Evolutionary conservation across 2,888 invertebrate genomes (phyloP), one percentile per base, ranked within the genome.

Genomic region (Belgica antarctica): DNA sequence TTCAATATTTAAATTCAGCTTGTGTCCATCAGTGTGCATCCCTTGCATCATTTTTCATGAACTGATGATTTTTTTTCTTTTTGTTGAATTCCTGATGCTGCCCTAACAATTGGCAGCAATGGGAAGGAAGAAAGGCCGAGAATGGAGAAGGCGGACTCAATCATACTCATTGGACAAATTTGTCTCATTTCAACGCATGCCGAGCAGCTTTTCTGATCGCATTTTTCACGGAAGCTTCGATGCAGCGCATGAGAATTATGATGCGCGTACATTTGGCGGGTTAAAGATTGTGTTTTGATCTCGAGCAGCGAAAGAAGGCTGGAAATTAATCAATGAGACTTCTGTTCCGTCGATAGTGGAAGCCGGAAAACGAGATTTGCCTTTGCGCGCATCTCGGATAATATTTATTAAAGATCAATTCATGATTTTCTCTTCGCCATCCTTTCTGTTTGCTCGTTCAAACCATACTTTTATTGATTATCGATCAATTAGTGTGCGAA

Each of bases 391-490:
- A n/a, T n/a, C n/a, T 31, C 34, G 7, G 34, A 31, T 12, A 31
- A 31, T 31, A 46, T 46, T 46, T 17, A 46, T 46, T 46, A 46
- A 46, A 46, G 15, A 12, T 15, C 46, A 46, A 46, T 46, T 46
- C 46, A 46, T 46, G 12, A 12, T 46, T 46, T 17, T n/a, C n/a
- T n/a, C 17, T 15, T 46, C 46, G 3, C 12, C 46, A 7, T 15
- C n/a, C 12, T 46, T 3, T 46, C 12, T 46, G 8, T 46, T 12
- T 46, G 8, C 15, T 46, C 12, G 8, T 46, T 46, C 12, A 46
- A 46, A 15, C 15, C 46, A 46, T 46, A 46, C 46, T 46, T 46
- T 46, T 46, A 46, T 46, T 46, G 46, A 46, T 46, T 46, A 46
- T 46, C 46, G 46, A 15, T 46, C 46, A 17, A 46, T 46, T 46